Evolutionary conservation across 2,113 vertebrate genomes (phyloP).

Genomic region (Charadrius vociferus): DNA sequence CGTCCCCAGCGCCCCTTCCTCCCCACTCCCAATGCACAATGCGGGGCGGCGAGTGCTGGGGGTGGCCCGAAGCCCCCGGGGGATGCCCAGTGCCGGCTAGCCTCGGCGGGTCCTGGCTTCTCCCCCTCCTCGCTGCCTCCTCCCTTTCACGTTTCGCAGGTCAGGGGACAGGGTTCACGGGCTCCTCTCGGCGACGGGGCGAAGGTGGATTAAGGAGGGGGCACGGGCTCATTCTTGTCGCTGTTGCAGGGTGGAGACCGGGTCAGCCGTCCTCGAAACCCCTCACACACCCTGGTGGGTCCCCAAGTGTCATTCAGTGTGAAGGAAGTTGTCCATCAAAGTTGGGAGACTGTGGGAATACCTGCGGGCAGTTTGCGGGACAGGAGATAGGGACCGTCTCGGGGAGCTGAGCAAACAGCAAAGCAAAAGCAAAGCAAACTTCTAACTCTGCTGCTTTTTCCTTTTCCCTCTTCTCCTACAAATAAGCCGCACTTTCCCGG

Average conservation of each 20-base stretch:
- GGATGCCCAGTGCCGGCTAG: not conserved
- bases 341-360: not conserved
- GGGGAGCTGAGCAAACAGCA: not conserved
- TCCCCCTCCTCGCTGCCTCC: not conserved
- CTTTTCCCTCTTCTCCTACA: not conserved
- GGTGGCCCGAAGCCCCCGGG: slow-evolving; percentile 2
- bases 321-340: slow-evolving; percentile 68
- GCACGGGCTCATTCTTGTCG: slow-evolving; percentile 40
- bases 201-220: slow-evolving; percentile 1
- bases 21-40: not conserved
- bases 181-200: not conserved
- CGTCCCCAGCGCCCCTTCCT: not conserved
- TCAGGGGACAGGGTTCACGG: slow-evolving; percentile 61
- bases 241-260: not conserved
- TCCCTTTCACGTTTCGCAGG: not conserved
- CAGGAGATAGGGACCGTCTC: rapidly evolving
- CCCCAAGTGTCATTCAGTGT: slow-evolving; percentile 58
- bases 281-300: not conserved
- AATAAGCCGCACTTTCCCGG: rapidly evolving
- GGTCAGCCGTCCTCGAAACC: slow-evolving; percentile 9
- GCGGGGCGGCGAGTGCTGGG: not conserved
- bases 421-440: not conserved
- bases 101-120: not conserved
- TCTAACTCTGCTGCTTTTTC: not conserved
- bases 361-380: not conserved